These are phyloP conservation scores for Rhodeus uyekii DNA, from an alignment of 2,797 vertebrate species.

Conservation along the genomic window DNA sequence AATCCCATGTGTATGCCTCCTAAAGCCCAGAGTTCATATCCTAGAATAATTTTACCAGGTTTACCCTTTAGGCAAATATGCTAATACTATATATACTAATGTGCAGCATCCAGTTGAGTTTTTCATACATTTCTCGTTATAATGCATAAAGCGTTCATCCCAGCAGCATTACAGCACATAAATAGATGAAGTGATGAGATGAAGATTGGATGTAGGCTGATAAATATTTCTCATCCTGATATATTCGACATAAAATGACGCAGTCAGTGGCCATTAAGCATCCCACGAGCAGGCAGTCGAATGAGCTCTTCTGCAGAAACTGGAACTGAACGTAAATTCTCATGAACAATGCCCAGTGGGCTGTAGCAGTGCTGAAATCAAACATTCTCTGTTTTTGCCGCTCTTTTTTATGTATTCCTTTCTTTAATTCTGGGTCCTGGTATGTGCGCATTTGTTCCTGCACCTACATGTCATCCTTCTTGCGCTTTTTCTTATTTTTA, in stretches of 20 bases:
- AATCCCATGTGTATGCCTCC: not conserved
- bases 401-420: slow-evolving; percentile 2
- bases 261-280: slow-evolving; percentile 30
- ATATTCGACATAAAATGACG: slow-evolving; percentile 29
- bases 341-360: slow-evolving; percentile 27
- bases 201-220: slow-evolving; percentile 11
- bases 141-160: not conserved
- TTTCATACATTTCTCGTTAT: not conserved
- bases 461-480: not conserved
- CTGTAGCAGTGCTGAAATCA: slow-evolving; percentile 33
- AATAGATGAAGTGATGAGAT: slow-evolving; percentile 19
- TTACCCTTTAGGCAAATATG: not conserved
- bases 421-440: not conserved
- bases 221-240: slow-evolving; percentile 6
- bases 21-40: not conserved
- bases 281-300: slow-evolving; percentile 13
- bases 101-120: not conserved
- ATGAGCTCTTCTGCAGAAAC: slow-evolving; percentile 20
- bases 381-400: not conserved
- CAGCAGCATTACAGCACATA: slow-evolving; percentile 1
- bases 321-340: slow-evolving; percentile 11
- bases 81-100: not conserved
- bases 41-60: slow-evolving; percentile 1
- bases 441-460: not conserved
- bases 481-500: not conserved